Evolutionary conservation across 64 coral and sea anemone genomes (phyloP), one percentile per base, ranked within the genome.

Genomic region (Acropora tenuis): DNA sequence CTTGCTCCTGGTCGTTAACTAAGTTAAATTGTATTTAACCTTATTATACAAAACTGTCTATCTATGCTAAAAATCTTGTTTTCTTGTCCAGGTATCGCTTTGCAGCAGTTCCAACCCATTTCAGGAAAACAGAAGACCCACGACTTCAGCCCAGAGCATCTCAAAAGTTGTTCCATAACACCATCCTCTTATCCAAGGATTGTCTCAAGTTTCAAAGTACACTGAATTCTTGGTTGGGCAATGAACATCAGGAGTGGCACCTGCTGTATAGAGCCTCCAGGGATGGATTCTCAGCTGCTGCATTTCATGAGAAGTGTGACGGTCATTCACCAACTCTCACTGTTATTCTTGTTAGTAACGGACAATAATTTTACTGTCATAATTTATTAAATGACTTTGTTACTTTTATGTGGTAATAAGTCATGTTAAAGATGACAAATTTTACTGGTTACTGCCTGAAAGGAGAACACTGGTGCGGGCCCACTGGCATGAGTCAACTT

Each of bases 301-400:
- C 77, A 30, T 98, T 98, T 85, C 96, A 98, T 93, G 77, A 53
- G 17, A 98, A 95, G 40, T 98, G 96, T 88, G 96, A 98, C 77
- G 96, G 93, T 1, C 84, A 93, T 88, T 84, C 90, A 18, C 93
- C 93, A 8, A 98, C 96, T 18, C 78, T 95, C 59, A 98, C 96
- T 45, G 48, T 98, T 45, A 90, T 98, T 48, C 63, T 87, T 76
- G 96, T 95, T 53, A 63, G 90, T 44, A 73, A 60, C 17, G 30
- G 30, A 30, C 30, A 30, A 30, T 30, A 76, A 63, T 63, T 63
- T 63, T 13, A 63, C 2, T 13, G 0, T 63, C 0, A 13, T 13
- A 63, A 2, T 63, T 9, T 63, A 55, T 8, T 9, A 0, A 63
- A 13, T 63, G 59, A 63, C 59, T 63, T 63, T 63, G 52, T 55